Conservation (phyloP, 2,888 invertebrate genomes). For the Plebejus argus region DNA sequence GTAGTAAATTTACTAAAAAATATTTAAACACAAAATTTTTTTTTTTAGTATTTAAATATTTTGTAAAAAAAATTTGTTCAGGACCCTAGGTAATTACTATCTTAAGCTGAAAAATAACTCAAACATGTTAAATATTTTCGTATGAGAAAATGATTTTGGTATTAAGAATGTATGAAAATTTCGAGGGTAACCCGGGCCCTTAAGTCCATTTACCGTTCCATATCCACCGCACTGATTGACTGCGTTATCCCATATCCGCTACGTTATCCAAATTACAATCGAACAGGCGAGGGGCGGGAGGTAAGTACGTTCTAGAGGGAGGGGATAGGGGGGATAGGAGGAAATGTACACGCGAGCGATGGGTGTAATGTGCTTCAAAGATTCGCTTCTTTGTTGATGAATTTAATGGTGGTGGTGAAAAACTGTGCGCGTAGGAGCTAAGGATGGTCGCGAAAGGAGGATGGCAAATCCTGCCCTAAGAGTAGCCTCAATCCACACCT, state of each 20-base stretch:
- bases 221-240: constrained; percentile 22
- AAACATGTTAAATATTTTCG: too few species aligned
- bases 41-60: too few species aligned
- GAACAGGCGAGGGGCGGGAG: not conserved
- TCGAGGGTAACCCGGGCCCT: too few species aligned
- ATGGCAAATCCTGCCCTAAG: not conserved
- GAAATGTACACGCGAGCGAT: constrained; percentile 3
- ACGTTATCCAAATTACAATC: constrained; percentile 26
- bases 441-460: too few species aligned
- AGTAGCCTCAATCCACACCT: too few species aligned
- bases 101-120: too few species aligned
- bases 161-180: too few species aligned
- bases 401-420: not conserved
- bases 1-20: too few species aligned
- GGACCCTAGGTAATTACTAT: too few species aligned
- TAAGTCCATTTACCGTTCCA: not conserved
- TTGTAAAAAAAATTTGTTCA: too few species aligned
- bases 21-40: too few species aligned
- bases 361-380: not conserved
- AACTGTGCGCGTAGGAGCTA: not conserved
- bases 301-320: not conserved
- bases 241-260: constrained; percentile 23
- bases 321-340: not conserved
- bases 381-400: constrained; percentile 1
- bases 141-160: too few species aligned